Percentiles rank a stretch among this genome's conserved stretches.
These are phyloP conservation scores for Agrotis puta DNA, from an alignment of 2,888 invertebrate genomes.

Conservation along the genomic window DNA sequence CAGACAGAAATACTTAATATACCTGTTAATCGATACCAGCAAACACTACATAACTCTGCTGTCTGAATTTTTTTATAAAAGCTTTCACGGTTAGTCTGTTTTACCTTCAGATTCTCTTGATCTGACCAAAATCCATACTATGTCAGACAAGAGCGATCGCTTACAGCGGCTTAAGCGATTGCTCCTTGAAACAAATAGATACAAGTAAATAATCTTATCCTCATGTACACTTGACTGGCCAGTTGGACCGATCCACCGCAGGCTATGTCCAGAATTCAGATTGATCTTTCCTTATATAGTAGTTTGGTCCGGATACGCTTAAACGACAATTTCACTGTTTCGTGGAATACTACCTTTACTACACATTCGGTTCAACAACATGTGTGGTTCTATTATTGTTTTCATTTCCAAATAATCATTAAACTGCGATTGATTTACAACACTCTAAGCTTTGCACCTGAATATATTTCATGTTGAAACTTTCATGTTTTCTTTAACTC, in stretches of 20 bases:
- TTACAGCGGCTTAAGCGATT: neutral
- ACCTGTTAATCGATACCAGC: too few relatives aligned
- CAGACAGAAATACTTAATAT: too few relatives aligned
- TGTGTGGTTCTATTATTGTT: slow-evolving; percentile 36
- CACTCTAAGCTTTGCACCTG: slow-evolving; percentile 16
- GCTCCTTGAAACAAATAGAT: neutral
- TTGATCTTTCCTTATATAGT: slow-evolving; percentile 6
- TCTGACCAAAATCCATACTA: neutral
- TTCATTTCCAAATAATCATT: slow-evolving; percentile 25
- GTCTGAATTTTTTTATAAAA: too few relatives aligned
- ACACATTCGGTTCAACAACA: slow-evolving; percentile 7
- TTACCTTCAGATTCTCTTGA: neutral
- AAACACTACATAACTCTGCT: too few relatives aligned
- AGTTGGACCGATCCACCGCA: neutral
- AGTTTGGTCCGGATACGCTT: neutral
- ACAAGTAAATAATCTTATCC: neutral
- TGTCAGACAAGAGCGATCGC: neutral
- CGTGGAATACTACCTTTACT: slow-evolving; percentile 12
- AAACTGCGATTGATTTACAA: slow-evolving; percentile 12
- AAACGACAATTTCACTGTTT: neutral
- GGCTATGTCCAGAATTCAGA: neutral
- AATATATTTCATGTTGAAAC: slow-evolving; percentile 43
- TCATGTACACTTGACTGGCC: neutral
- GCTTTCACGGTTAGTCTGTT: neutral
- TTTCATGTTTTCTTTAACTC: slow-evolving; percentile 20